Evolutionary conservation across 2,113 vertebrate species (phyloP), one percentile per base, ranked within the genome.

Genomic region (Eonycteris spelaea): DNA sequence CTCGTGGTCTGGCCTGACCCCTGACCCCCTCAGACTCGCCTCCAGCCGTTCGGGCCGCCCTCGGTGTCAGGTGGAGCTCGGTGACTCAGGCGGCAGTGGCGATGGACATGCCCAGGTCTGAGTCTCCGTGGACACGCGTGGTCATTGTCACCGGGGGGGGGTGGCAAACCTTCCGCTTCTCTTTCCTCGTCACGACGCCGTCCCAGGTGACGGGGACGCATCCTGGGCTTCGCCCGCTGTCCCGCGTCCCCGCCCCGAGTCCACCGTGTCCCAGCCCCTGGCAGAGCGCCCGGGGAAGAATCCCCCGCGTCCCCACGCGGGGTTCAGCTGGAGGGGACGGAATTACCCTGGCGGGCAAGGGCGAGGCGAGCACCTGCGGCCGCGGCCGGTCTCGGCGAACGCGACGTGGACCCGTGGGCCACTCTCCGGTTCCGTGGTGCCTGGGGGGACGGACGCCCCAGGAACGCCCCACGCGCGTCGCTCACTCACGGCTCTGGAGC

Each of bases 391-490:
- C 28, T 30, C 0, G 0, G 51, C 55, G 33, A 51, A 30, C 45
- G 3, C 14, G 24, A 38, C 13, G 2, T 26, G 14, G 77, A 35
- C 11, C 45, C 5, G 26, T 3, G 6, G 85, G 28, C 11, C 40
- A 73, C 10, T 14, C 9, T 16, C 12, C 5, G 24, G 33, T 45
- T 92, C 86, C 57, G 35, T 6, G 12, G 48, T 38, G 61, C 11
- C 51, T 12, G 33, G 43, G 40, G 24, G 10, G 4, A 28, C 1
- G 2, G 67, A 68, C 8, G 1, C 13, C 30, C 28, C 33, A 12
- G 30, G 40, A 19, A 70, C 19, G 24, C 0, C n/a, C 2, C 0
- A 7, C 2, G 15, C 19, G 48, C 51, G n/a, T 19, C 61, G 45
- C 57, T 78, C 26, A 30, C 35, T 53, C 3, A 1, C 45, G 78